These are phyloP conservation scores for Cataglyphis cursor DNA, from an alignment of 2,888 invertebrate species.

Conservation along the genomic window DNA sequence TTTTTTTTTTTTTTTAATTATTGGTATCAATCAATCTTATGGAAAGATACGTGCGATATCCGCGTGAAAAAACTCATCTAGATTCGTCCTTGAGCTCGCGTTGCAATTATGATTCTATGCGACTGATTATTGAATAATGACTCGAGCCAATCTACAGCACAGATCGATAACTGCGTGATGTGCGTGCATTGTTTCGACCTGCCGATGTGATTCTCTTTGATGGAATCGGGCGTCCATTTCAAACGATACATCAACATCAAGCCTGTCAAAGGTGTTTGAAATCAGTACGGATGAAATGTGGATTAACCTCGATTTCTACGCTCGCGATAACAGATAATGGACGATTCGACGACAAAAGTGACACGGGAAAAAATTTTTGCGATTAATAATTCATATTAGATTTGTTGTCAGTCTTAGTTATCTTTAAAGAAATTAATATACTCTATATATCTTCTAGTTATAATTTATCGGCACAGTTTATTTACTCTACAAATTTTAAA, in stretches of 20 bases:
- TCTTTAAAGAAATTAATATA: background rate
- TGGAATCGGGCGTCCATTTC: conserved; percentile 58
- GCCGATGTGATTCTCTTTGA: conserved; percentile 41
- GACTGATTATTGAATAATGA: conserved; percentile 57
- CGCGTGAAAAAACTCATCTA: background rate
- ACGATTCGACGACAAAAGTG: conserved; percentile 27
- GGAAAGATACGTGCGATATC: background rate
- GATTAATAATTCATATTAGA: background rate
- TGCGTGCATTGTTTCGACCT: conserved; percentile 51
- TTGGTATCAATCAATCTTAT: background rate
- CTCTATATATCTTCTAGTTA: background rate
- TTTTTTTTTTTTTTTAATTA: background rate
- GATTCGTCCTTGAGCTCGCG: conserved; percentile 30
- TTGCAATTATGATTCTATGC: conserved; percentile 47
- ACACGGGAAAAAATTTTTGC: conserved; percentile 19
- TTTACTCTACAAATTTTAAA: background rate
- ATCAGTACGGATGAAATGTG: conserved; percentile 55
- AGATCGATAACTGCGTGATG: conserved; percentile 37
- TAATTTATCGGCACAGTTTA: background rate
- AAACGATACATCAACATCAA: conserved; percentile 52
- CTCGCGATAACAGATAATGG: conserved; percentile 32
- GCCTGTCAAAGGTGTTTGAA: conserved; percentile 51
- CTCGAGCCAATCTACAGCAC: conserved; percentile 56
- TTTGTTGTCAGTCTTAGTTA: background rate
- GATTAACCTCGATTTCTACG: conserved; percentile 52